phyloP scores from a whole-genome alignment of 2,888 invertebrate species.

The Pecten maximus region DNA sequence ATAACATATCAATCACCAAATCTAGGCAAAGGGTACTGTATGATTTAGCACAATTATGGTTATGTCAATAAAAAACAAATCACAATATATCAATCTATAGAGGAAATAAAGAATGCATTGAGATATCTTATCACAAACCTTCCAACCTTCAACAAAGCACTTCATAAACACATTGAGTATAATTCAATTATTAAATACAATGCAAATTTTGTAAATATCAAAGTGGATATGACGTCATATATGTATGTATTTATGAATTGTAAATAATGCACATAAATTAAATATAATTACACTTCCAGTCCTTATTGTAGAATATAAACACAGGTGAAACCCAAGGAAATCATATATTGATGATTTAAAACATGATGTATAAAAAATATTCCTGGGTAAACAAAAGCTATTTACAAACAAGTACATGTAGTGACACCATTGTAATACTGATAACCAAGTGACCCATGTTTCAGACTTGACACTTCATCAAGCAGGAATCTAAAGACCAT shows the following conservation, averaged over 20 bases:
- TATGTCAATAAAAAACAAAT: background rate
- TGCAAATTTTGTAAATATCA: background rate
- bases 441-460: background rate
- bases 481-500: background rate
- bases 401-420: background rate
- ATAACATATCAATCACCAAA: background rate
- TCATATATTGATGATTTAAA: background rate
- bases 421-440: background rate
- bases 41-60: background rate
- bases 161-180: slow-evolving; percentile 4
- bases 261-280: slow-evolving; percentile 23
- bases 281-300: background rate
- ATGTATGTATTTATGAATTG: background rate
- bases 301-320: background rate
- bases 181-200: background rate
- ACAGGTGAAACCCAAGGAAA: background rate
- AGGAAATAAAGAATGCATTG: background rate
- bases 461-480: background rate
- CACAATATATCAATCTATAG: background rate
- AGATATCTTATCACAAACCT: slow-evolving; percentile 5
- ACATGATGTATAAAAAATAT: background rate
- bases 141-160: slow-evolving; percentile 8
- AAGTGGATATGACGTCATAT: background rate
- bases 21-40: background rate
- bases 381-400: background rate